These are phyloP conservation scores for Oryctes rhinoceros DNA, from an alignment of 1,140 invertebrate species.

Conservation along the genomic window DNA sequence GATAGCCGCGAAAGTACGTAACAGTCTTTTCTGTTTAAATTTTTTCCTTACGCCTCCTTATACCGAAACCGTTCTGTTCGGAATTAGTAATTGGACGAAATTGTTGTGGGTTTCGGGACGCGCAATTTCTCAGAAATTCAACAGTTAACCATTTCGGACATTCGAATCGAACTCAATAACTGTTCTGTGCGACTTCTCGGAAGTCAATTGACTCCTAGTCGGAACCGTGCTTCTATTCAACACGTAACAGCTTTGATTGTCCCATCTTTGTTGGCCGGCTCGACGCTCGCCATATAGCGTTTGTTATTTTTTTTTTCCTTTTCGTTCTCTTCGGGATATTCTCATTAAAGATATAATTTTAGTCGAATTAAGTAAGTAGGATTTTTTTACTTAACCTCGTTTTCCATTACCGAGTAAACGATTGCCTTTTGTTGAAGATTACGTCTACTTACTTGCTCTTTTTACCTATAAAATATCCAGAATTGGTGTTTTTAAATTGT, in stretches of 20 bases:
- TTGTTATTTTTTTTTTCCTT: too few relatives aligned
- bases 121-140: constrained; percentile 10
- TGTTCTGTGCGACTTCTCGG: background rate
- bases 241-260: background rate
- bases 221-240: background rate
- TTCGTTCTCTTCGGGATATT: background rate
- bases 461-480: too few relatives aligned
- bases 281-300: background rate
- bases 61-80: background rate
- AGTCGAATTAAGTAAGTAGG: background rate
- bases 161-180: constrained; percentile 9
- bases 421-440: too few relatives aligned
- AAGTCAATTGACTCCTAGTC: background rate
- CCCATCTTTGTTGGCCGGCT: background rate
- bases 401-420: too few relatives aligned
- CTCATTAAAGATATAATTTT: constrained; percentile 5
- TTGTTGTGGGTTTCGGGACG: background rate
- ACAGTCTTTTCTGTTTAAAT: background rate
- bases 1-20: too few relatives aligned
- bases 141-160: constrained; percentile 4
- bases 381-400: too few relatives aligned
- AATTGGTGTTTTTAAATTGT: too few relatives aligned
- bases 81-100: constrained; percentile 14
- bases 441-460: too few relatives aligned
- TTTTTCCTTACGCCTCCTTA: background rate